Percentiles rank a stretch among this genome's conserved stretches.
Evolutionary conservation across 2,113 vertebrate species (phyloP).

Genomic region (Elephantulus edwardii): DNA sequence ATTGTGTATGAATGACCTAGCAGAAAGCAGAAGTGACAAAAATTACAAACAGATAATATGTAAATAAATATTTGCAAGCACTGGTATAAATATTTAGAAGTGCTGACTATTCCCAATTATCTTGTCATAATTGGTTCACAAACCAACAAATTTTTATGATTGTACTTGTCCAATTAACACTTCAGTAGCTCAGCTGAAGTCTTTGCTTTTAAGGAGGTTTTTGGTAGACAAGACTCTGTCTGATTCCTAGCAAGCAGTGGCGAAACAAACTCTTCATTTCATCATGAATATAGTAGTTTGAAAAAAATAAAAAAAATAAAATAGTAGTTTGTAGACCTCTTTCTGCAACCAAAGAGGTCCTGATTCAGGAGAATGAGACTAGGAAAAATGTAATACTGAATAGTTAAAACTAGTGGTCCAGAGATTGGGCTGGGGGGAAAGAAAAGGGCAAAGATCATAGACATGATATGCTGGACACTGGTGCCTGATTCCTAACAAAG

Average conservation of each 20-base stretch:
- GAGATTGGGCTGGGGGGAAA: background rate
- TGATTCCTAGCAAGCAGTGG: constrained; percentile 30
- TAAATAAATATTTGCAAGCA: constrained; percentile 79
- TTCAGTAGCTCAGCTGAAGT: constrained; percentile 54
- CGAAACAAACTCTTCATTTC: constrained; percentile 62
- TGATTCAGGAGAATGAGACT: background rate
- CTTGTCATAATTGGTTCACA: constrained; percentile 70
- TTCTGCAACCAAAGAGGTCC: constrained; percentile 9
- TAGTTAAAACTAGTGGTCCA: background rate
- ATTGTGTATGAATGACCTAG: constrained; percentile 41
- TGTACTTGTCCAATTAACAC: constrained; percentile 63
- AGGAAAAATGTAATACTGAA: background rate
- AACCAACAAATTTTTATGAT: constrained; percentile 62
- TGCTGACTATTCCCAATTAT: constrained; percentile 74
- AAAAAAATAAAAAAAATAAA: too few species aligned
- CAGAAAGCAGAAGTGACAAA: constrained; percentile 68
- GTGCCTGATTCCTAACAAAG: background rate
- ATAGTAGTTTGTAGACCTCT: constrained; percentile 18
- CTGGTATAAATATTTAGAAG: constrained; percentile 74
- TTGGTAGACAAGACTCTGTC: background rate
- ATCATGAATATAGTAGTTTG: constrained; percentile 21
- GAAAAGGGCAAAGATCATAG: background rate
- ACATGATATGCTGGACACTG: background rate
- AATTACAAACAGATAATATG: constrained; percentile 77
- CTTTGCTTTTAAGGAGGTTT: constrained; percentile 58